Conservation (phyloP, 2,113 vertebrate species). For the Arothron firmamentum region DNA sequence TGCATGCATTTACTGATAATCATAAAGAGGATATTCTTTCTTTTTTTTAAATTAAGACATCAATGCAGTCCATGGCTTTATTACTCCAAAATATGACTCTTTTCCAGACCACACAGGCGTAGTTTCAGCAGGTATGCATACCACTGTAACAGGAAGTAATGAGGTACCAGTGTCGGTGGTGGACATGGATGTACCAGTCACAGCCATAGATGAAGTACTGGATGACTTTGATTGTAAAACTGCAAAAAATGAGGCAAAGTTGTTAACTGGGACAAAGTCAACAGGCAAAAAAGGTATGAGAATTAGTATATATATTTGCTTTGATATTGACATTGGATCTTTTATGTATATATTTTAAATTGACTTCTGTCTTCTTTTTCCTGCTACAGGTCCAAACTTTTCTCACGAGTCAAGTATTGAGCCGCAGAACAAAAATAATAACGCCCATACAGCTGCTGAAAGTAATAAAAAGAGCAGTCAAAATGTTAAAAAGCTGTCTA, state of each 20-base stretch:
- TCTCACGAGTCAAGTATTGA: slow-evolving; percentile 23
- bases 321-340: too few relatives aligned
- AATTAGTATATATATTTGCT: not conserved
- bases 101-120: slow-evolving; percentile 34
- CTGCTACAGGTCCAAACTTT: slow-evolving; percentile 29
- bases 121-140: slow-evolving; percentile 8
- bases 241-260: slow-evolving; percentile 39
- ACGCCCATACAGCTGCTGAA: slow-evolving; percentile 64
- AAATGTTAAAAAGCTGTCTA: slow-evolving; percentile 19
- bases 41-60: not conserved
- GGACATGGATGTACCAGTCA: slow-evolving; percentile 84
- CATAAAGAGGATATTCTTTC: not conserved
- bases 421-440: slow-evolving; percentile 79
- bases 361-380: slow-evolving; percentile 1
- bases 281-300: slow-evolving; percentile 42
- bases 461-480: slow-evolving; percentile 32
- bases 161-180: slow-evolving; percentile 51
- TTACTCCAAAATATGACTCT: not conserved
- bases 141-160: slow-evolving; percentile 26
- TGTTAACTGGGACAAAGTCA: slow-evolving; percentile 17
- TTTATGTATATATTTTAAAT: not conserved
- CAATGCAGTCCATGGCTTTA: not conserved
- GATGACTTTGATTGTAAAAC: slow-evolving; percentile 53
- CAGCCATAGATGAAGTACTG: slow-evolving; percentile 84
- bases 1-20: not conserved